Base-by-base conservation (phyloP, 2,888 invertebrate species). In the Sinodicranocentrus sp. region DNA sequence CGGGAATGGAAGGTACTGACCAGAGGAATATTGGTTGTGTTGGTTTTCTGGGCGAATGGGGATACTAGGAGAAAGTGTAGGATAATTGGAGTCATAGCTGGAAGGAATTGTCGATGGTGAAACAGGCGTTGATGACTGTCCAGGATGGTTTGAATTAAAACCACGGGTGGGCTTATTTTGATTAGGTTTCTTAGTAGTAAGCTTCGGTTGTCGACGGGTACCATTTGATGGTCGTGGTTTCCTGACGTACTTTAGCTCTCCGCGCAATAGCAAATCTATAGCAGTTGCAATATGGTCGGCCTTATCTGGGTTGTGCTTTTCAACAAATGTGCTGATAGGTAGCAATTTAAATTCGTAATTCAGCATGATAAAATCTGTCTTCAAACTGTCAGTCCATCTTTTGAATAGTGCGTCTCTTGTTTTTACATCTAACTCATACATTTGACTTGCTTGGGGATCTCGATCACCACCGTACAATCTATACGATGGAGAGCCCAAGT, bases 401-500 rank as follows among this genome's bases (percentile, higher is more conserved):
- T 23, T 1, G 5, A 57, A 25, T 13, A 57, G 19, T 2, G 1
- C 15, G 15, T 52, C 19, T 15, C 52, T 15, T 1, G 19, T 52
- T 1, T n/a, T 25, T 8, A 1, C 25, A 6, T 23, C 57, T 1
- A 57, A 23, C 1, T 57, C 57, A 57, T 78, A 59, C 6, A 78
- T 17, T 25, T 68, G 6, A 0, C 26, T 28, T 8, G 13, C 33
- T 8, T 25, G 25, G 3, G 28, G 10, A 19, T 33, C 57, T 13
- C 8, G 25, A 15, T 8, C 54, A 0, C 77, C 77, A 5, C 70
- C 78, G 28, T 13, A 78, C 8, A 59, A 17, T 15, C 54, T 39
- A 44, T 78, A 78, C 1, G n/a, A 5, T 6, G 78, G 78, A n/a
- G 10, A 6, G 6, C 23, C 39, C 43, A 68, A 19, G 15, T 48